Base-by-base conservation (phyloP, 1,140 invertebrate genomes). In the Drosophila nigrodunni region DNA sequence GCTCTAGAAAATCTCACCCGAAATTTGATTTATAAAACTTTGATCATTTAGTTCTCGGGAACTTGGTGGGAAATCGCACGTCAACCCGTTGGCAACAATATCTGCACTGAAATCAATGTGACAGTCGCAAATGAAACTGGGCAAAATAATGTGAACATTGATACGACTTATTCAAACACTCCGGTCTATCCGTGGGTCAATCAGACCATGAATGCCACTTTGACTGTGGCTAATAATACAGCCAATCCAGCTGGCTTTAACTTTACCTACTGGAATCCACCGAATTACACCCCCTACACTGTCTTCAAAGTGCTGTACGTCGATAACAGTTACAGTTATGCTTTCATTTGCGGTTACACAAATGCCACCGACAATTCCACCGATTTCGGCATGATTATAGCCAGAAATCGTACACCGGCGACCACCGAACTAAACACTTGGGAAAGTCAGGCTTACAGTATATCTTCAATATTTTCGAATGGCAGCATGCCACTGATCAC, bases 51-150 rank as follows among this genome's bases (percentile, higher is more conserved):
- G 89, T 75, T 91, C 10, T 60, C 75, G 3, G 89, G 89, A 21
- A 69, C 62, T 39, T 91, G 89, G 89, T 91, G 85, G 83, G 89
- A 91, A 47, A 75, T 91, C 15, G 89, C 75, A 3, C 85, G 89
- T 2, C 65, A 82, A 41, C 89, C 89, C 1, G 39, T 41, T 59
- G 21, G 54, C 5, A 2, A 18, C 2, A 9, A 74, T 7, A 77
- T 79, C 35, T 91, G 89, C 50, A 82, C 85, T 1, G 1, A 75
- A 34, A 74, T 91, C 1, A 89, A 89, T 44, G 35, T 89, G 0
- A 89, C 80, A 6, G 74, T 86, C 25, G 0, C 71, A 21, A 21
- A 1, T 1, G 10, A 74, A 37, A n/a, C 34, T 7, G 0, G 37
- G 6, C 2, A 47, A 0, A 30, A 80, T 9, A 69, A 82, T 71